phyloP scores from a whole-genome alignment of 2,888 invertebrate genomes.

The Notodonta dromedarius region DNA sequence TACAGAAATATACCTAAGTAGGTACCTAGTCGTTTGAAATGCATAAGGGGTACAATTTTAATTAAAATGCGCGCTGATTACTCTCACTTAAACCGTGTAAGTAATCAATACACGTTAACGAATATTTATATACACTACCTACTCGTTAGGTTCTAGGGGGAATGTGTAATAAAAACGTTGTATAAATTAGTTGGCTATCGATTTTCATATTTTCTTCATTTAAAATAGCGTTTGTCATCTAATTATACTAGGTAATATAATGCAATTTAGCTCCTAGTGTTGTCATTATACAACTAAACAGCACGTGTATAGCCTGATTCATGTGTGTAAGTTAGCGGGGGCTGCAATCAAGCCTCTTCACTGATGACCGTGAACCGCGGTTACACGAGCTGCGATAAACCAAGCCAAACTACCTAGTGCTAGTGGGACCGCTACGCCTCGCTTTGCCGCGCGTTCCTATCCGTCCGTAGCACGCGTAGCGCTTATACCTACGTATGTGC shows the following conservation, averaged over 20 bases:
- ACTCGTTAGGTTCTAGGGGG: neutral
- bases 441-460: conserved; percentile 42
- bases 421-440: conserved; percentile 46
- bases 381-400: conserved; percentile 57
- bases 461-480: conserved; percentile 34
- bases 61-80: conserved; percentile 6
- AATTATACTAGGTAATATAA: too few relatives aligned
- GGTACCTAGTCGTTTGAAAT: conserved; percentile 1
- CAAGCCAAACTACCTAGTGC: conserved; percentile 58
- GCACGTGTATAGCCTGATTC: conserved; percentile 14
- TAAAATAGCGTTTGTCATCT: too few relatives aligned
- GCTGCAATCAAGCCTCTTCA: conserved; percentile 69
- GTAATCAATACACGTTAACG: conserved; percentile 1
- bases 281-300: conserved; percentile 19
- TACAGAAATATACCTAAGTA: neutral
- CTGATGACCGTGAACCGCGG: conserved; percentile 65
- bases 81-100: conserved; percentile 7
- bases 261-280: neutral
- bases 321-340: conserved; percentile 48
- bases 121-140: neutral
- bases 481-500: conserved; percentile 23
- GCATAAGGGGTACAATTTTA: conserved; percentile 3
- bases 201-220: too few relatives aligned
- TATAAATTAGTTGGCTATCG: too few relatives aligned
- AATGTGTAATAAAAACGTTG: too few relatives aligned